Conservation (phyloP, 2,797 vertebrate species). For the Arnoldichthys spilopterus region DNA sequence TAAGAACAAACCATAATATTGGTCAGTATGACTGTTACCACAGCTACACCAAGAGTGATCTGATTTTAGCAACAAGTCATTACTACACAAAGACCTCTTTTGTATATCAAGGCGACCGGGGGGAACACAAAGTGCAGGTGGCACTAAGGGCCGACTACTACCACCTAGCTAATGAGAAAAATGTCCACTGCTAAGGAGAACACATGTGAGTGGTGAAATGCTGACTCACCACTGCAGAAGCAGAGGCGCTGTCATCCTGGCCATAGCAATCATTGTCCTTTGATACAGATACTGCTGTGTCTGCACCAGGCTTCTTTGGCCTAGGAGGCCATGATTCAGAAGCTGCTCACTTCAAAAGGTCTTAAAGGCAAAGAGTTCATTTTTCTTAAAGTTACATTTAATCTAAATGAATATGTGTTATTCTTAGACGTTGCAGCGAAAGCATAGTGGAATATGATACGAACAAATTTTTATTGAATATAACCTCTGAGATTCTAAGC, state of each 20-base stretch:
- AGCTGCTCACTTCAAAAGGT: background rate
- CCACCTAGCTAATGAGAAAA: background rate
- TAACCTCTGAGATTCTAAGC: too few species aligned
- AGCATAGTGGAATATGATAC: background rate
- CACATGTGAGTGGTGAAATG: constrained; percentile 12
- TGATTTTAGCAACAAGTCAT: background rate
- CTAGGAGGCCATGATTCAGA: background rate
- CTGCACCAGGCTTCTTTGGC: constrained; percentile 29
- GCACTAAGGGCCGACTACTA: background rate
- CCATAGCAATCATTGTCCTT: constrained; percentile 19
- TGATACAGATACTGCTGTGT: constrained; percentile 27
- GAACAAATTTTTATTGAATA: background rate
- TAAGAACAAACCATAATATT: background rate
- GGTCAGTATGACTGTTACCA: background rate
- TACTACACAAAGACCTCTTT: background rate
- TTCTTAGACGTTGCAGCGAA: too few species aligned
- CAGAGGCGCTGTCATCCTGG: background rate
- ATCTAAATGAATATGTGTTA: background rate
- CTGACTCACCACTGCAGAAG: constrained; percentile 35
- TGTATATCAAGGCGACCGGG: background rate
- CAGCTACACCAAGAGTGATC: background rate
- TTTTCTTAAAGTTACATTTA: background rate
- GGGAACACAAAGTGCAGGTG: background rate
- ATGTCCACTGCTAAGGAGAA: background rate
- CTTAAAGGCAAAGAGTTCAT: background rate